These are phyloP conservation scores for Formica selysi DNA, from an alignment of 1,140 invertebrate genomes.

Conservation along the genomic window DNA sequence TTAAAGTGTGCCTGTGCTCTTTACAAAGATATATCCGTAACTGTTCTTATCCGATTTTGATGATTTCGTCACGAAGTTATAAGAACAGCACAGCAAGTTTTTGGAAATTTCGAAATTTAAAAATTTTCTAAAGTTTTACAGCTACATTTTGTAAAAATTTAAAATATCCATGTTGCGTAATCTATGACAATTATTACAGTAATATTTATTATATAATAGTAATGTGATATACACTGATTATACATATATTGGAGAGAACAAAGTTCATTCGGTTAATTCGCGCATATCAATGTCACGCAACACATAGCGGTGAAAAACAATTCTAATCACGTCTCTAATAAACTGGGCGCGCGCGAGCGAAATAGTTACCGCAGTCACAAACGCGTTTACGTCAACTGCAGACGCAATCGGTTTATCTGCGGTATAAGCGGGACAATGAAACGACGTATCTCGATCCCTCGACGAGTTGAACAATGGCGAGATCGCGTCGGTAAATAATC, in stretches of 20 bases:
- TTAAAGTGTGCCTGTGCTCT: not conserved
- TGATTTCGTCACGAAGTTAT: not conserved
- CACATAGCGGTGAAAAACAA: conserved; percentile 30
- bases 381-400: conserved; percentile 45
- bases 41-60: conserved; percentile 2
- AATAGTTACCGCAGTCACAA: conserved; percentile 42
- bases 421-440: conserved; percentile 60
- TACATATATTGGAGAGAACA: not conserved
- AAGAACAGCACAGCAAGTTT: not conserved
- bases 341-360: conserved; percentile 35
- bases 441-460: conserved; percentile 67
- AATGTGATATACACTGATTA: not conserved
- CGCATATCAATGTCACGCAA: not conserved
- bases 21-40: conserved; percentile 17
- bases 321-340: conserved; percentile 53
- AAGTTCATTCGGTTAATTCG: not conserved
- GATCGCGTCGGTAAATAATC: conserved; percentile 47
- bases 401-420: conserved; percentile 67
- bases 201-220: not conserved
- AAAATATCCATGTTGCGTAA: not conserved
- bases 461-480: conserved; percentile 45
- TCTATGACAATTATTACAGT: not conserved
- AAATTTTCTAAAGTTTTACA: not conserved
- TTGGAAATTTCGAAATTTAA: not conserved
- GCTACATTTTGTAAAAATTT: not conserved